phyloP scores from a whole-genome alignment of 1,140 invertebrate species.

The Drosophila insularis region DNA sequence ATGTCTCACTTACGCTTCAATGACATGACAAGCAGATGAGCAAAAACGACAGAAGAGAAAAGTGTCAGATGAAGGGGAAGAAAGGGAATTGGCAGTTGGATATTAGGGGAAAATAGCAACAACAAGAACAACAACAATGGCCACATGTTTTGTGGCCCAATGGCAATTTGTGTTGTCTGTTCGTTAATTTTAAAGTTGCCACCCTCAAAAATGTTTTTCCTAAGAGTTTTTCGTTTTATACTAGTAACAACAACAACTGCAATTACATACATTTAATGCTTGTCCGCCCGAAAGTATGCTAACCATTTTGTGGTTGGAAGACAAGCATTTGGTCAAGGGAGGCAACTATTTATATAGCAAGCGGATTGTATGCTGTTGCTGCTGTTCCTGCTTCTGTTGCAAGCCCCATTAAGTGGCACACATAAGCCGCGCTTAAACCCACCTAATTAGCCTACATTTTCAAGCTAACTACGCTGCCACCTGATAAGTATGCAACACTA shows the following conservation, averaged over 20 bases:
- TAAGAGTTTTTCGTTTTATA: slow-evolving; percentile 20
- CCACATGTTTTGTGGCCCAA: slow-evolving; percentile 71
- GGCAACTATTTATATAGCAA: background rate
- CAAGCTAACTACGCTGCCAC: slow-evolving; percentile 46
- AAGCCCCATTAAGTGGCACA: slow-evolving; percentile 44
- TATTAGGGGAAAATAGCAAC: background rate
- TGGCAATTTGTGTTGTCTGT: slow-evolving; percentile 51
- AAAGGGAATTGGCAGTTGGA: background rate
- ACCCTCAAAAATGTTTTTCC: slow-evolving; percentile 44
- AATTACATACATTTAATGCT: slow-evolving; percentile 65
- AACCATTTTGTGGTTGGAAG: slow-evolving; percentile 47
- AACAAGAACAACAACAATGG: slow-evolving; percentile 31
- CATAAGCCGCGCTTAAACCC: slow-evolving; percentile 67
- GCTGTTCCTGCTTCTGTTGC: background rate
- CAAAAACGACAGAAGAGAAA: background rate
- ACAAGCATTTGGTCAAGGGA: slow-evolving; percentile 22
- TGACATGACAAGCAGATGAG: slow-evolving; percentile 61
- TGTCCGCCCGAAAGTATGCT: slow-evolving; percentile 40
- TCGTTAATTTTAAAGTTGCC: slow-evolving; percentile 35
- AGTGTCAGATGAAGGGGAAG: background rate
- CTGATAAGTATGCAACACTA: slow-evolving; percentile 55
- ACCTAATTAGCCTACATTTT: slow-evolving; percentile 77
- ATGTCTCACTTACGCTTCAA: slow-evolving; percentile 80
- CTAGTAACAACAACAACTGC: slow-evolving; percentile 47
- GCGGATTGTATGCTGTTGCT: background rate